Evolutionary conservation across 2,797 vertebrate species (phyloP), one percentile per base, ranked within the genome.

Genomic region (Melopsittacus undulatus): DNA sequence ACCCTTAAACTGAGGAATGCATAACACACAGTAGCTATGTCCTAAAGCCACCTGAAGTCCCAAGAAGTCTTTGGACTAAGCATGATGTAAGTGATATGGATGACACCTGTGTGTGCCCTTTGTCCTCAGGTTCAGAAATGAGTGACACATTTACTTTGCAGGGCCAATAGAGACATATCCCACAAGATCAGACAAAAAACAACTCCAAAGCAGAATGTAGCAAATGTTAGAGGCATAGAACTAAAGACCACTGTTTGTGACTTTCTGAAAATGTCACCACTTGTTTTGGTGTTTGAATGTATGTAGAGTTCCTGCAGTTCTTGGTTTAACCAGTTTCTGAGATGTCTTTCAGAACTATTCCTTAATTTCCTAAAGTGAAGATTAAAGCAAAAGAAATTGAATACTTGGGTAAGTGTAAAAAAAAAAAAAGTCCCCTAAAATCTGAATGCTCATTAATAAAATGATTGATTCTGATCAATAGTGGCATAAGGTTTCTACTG

Each of bases 371-470:
- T 64, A 20, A 85, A 38, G 15, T 34, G 21, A 56, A 83, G 10
- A 24, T 89, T 80, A 63, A 93, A 78, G 40, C 13, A 83, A 90
- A 84, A 79, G 10, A 69, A 93, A 81, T 57, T 52, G 63, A 87
- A 51, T 69, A 63, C 20, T 63, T 61, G 7, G 1, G 10, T 57
- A 30, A 48, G 1, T 52, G n/a, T 62, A 64, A 77, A 93, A 85
- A 83, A 89, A 89, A 36, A 85, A 92, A 83, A 49, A 7, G 57
- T 22, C 5, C 3, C 11, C 23, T 64, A 78, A 79, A 85, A 87
- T 61, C 38, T 2, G 6, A 59, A 63, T 59, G 5, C 36, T 89
- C 30, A 18, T 68, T 87, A 69, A 69, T 82, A 20, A 67, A 75
- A 48, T 83, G 21, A 72, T 72, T 83, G 36, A 77, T 80, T 84